Evolutionary conservation across 2,797 vertebrate genomes (phyloP).

Genomic region (Atherinosoma microstoma): DNA sequence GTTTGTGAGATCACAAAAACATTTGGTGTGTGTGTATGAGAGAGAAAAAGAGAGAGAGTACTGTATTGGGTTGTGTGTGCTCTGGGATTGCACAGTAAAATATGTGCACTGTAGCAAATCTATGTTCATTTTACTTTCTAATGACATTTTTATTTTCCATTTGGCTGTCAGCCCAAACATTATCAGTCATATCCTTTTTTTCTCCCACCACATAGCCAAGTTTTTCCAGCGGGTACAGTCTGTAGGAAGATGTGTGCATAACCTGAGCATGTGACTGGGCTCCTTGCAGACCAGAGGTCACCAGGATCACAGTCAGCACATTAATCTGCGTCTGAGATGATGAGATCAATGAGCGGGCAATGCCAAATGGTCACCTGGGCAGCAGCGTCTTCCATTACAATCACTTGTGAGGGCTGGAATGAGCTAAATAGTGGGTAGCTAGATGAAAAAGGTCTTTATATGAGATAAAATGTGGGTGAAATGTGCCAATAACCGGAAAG

Average conservation of each 20-base stretch:
- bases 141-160: constrained; percentile 61
- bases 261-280: constrained; percentile 24
- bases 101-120: constrained; percentile 56
- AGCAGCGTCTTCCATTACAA: constrained; percentile 41
- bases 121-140: constrained; percentile 59
- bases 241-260: constrained; percentile 2
- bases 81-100: constrained; percentile 36
- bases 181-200: constrained; percentile 25
- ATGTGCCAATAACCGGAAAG: constrained; percentile 18
- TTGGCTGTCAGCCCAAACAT: constrained; percentile 47
- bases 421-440: constrained; percentile 40
- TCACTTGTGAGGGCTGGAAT: constrained; percentile 38
- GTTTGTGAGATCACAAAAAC: constrained; percentile 36
- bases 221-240: neutral
- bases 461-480: constrained; percentile 8
- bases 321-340: constrained; percentile 58
- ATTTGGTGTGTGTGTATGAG: constrained; percentile 8
- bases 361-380: constrained; percentile 40
- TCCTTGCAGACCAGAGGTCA: constrained; percentile 49
- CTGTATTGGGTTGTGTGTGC: constrained; percentile 7
- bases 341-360: constrained; percentile 52
- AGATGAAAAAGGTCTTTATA: constrained; percentile 28
- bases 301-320: constrained; percentile 38
- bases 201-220: constrained; percentile 1
- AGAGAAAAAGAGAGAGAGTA: neutral